Conservation (phyloP, 2,797 vertebrate species). For the Miichthys miiuy region DNA sequence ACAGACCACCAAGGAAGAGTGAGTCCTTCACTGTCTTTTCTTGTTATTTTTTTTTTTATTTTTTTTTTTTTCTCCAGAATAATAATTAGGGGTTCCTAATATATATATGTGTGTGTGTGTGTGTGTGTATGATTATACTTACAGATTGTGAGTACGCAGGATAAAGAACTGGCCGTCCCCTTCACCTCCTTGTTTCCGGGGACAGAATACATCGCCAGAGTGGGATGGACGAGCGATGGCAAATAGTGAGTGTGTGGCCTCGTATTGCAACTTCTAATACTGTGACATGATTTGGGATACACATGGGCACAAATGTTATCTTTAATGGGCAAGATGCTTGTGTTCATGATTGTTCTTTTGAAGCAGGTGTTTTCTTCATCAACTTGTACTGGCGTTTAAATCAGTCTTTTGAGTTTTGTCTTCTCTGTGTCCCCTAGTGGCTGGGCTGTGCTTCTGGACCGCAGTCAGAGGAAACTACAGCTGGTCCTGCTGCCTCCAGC, state of each 20-base stretch:
- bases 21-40: slow-evolving; percentile 31
- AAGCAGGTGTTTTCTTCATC: background rate
- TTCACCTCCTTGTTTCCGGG: slow-evolving; percentile 91
- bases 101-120: background rate
- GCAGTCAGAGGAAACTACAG: slow-evolving; percentile 94
- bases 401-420: background rate
- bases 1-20: slow-evolving; percentile 92
- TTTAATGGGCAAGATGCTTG: background rate
- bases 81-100: background rate
- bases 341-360: background rate
- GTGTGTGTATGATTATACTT: slow-evolving; percentile 31
- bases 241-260: slow-evolving; percentile 88
- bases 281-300: background rate
- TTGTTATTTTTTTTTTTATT: background rate
- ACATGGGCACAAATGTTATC: background rate
- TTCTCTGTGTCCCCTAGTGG: slow-evolving; percentile 82
- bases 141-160: slow-evolving; percentile 90
- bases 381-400: background rate
- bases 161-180: slow-evolving; percentile 93
- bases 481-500: slow-evolving; percentile 91
- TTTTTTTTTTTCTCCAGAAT: background rate
- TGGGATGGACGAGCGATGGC: slow-evolving; percentile 96
- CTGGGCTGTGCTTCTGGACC: slow-evolving; percentile 96
- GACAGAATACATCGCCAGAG: slow-evolving; percentile 95
- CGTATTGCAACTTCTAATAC: background rate